Conservation (phyloP, 2,113 vertebrate genomes). For the Pachypanchax playfairii region DNA sequence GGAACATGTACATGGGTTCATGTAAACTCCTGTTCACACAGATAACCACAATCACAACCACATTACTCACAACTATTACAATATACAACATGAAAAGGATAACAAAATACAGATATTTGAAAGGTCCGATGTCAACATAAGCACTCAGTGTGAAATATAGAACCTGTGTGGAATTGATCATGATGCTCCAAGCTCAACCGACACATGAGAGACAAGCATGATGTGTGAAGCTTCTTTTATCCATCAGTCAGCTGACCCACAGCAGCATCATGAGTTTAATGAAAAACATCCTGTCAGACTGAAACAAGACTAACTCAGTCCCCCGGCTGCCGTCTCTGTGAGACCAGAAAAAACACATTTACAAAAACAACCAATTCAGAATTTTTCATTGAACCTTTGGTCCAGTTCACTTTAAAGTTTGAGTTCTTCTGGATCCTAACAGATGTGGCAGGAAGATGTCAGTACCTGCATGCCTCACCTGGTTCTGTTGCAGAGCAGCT, state of each 20-base stretch:
- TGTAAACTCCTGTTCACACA: slow-evolving; percentile 61
- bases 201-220: background rate
- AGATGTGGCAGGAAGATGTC: too few relatives aligned
- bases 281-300: too few relatives aligned
- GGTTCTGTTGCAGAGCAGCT: too few relatives aligned
- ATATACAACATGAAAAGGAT: background rate
- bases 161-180: slow-evolving; percentile 5
- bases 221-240: background rate
- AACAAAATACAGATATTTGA: slow-evolving; percentile 3
- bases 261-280: background rate
- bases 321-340: too few relatives aligned
- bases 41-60: slow-evolving; percentile 45
- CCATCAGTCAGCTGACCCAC: background rate
- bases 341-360: too few relatives aligned
- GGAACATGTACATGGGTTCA: slow-evolving; percentile 73
- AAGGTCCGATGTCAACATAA: slow-evolving; percentile 1
- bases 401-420: too few relatives aligned
- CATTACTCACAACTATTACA: background rate
- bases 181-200: background rate
- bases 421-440: too few relatives aligned
- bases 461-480: too few relatives aligned
- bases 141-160: slow-evolving; percentile 16
- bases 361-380: too few relatives aligned
- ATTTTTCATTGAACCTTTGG: too few relatives aligned
- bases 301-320: too few relatives aligned